Conservation (phyloP, 2,797 vertebrate species). For the Darevskia mixta region DNA sequence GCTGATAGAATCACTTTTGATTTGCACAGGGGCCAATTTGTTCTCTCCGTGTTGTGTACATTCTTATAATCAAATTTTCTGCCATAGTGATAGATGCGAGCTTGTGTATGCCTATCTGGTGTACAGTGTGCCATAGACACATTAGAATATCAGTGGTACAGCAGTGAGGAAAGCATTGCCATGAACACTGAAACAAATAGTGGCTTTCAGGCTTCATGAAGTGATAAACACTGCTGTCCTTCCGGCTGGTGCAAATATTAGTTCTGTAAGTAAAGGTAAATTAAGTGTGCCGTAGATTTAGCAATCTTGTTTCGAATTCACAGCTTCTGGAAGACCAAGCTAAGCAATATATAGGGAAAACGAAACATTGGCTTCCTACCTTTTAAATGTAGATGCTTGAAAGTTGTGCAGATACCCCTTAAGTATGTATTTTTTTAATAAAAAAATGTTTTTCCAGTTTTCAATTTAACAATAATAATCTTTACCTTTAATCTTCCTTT, state of each 20-base stretch:
- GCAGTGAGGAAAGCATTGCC: background rate
- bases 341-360: background rate
- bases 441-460: no score
- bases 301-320: background rate
- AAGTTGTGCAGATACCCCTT: background rate
- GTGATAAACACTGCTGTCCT: background rate
- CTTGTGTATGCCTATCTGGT: background rate
- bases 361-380: background rate
- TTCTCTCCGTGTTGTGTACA: background rate
- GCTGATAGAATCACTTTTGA: background rate
- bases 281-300: background rate
- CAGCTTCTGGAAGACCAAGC: background rate
- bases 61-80: constrained; percentile 8
- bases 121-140: background rate
- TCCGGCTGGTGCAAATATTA: background rate
- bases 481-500: no score
- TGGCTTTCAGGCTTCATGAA: background rate
- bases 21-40: background rate
- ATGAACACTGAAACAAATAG: background rate
- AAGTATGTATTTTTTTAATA: background rate
- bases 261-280: background rate
- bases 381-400: background rate
- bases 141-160: background rate
- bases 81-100: constrained; percentile 1
- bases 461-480: no score